Conservation (phyloP, 2,113 vertebrate genomes). For the Chloroceryle aenea region DNA sequence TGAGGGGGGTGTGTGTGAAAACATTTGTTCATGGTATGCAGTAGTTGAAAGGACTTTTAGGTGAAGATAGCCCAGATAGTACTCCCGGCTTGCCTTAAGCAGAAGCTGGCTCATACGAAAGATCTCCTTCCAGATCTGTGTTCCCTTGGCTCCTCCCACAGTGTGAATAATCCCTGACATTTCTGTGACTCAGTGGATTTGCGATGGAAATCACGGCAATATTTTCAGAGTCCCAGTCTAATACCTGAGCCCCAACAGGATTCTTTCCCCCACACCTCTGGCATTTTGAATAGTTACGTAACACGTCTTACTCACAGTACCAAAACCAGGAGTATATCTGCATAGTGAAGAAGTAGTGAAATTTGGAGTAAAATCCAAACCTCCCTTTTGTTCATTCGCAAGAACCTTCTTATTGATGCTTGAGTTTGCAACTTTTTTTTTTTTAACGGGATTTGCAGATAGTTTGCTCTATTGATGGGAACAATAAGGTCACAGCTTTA, state of each 20-base stretch:
- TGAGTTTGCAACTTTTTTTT: background rate
- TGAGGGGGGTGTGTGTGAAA: background rate
- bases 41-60: background rate
- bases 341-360: background rate
- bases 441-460: background rate
- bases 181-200: constrained; percentile 46
- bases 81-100: background rate
- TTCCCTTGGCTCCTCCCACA: constrained; percentile 13
- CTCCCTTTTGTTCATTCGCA: background rate
- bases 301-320: background rate
- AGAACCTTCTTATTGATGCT: background rate
- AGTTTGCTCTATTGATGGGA: background rate
- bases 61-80: background rate
- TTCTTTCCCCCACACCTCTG: constrained; percentile 6
- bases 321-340: background rate
- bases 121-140: background rate
- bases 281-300: constrained; percentile 37
- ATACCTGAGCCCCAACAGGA: constrained; percentile 40
- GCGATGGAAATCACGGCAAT: constrained; percentile 10
- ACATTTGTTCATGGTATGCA: background rate
- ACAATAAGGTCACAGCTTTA: background rate
- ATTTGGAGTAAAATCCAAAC: background rate
- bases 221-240: constrained; percentile 29
- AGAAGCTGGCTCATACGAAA: background rate
- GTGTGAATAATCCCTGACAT: constrained; percentile 23